Conservation (phyloP, 2,797 vertebrate genomes). For the Danio jaintianensis region DNA sequence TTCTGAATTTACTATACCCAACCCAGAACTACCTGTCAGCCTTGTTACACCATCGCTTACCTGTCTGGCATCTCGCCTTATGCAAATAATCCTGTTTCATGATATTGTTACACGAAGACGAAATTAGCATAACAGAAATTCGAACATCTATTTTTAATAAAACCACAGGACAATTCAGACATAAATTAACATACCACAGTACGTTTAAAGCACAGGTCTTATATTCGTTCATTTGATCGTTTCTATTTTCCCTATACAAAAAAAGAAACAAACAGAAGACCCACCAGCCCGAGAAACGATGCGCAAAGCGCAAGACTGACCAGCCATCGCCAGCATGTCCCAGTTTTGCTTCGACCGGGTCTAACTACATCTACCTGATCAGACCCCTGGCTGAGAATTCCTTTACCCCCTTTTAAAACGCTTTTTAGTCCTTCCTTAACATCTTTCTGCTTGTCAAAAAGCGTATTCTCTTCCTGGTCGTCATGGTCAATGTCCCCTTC, state of each 20-base stretch:
- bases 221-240: background rate
- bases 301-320: slow-evolving; percentile 75
- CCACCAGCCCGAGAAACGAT: slow-evolving; percentile 81
- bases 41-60: background rate
- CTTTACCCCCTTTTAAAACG: slow-evolving; percentile 66
- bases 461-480: slow-evolving; percentile 77
- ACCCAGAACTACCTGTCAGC: background rate
- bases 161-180: background rate
- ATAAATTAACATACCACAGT: background rate
- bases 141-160: background rate
- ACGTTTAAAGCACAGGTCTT: background rate
- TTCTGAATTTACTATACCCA: background rate
- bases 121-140: background rate
- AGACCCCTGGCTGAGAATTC: slow-evolving; percentile 41
- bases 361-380: slow-evolving; percentile 66
- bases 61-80: background rate
- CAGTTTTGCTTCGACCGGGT: slow-evolving; percentile 50
- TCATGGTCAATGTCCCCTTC: slow-evolving; percentile 70
- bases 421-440: slow-evolving; percentile 66
- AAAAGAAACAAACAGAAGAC: background rate
- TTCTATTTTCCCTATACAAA: background rate
- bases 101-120: background rate
- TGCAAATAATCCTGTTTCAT: slow-evolving; percentile 13
- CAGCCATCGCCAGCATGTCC: slow-evolving; percentile 68
- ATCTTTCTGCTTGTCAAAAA: slow-evolving; percentile 76